Conservation (phyloP, 2,797 vertebrate species). For the Forpus xanthops region DNA sequence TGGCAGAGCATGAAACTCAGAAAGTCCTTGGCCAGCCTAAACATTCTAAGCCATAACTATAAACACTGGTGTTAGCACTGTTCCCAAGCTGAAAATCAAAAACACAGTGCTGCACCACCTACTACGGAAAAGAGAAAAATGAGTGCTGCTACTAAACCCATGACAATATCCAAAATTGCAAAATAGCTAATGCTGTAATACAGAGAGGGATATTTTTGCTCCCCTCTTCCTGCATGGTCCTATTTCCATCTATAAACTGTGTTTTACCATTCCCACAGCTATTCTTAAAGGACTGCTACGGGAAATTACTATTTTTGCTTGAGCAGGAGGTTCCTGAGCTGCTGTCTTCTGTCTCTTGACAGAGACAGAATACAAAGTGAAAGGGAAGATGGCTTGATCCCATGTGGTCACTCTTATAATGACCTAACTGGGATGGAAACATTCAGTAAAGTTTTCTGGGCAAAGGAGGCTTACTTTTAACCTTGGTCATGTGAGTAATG, state of each 20-base stretch:
- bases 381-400: not conserved
- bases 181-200: not conserved
- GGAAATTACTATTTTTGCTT: not conserved
- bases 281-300: not conserved
- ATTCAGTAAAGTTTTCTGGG: not conserved
- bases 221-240: not conserved
- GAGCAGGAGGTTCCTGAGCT: not conserved
- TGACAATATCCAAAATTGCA: not conserved
- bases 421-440: not conserved
- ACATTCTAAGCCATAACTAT: no score
- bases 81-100: no score
- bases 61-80: no score
- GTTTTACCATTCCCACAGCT: not conserved
- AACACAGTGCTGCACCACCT: no score
- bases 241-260: not conserved
- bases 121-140: no score
- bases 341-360: not conserved
- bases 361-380: not conserved
- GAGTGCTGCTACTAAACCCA: no score
- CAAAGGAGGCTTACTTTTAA: not conserved
- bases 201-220: not conserved
- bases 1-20: no score
- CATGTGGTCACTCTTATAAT: not conserved
- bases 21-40: no score
- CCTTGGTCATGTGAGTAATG: accelerated